phyloP scores from a whole-genome alignment of 2,113 vertebrate genomes.

The Laticauda colubrina region DNA sequence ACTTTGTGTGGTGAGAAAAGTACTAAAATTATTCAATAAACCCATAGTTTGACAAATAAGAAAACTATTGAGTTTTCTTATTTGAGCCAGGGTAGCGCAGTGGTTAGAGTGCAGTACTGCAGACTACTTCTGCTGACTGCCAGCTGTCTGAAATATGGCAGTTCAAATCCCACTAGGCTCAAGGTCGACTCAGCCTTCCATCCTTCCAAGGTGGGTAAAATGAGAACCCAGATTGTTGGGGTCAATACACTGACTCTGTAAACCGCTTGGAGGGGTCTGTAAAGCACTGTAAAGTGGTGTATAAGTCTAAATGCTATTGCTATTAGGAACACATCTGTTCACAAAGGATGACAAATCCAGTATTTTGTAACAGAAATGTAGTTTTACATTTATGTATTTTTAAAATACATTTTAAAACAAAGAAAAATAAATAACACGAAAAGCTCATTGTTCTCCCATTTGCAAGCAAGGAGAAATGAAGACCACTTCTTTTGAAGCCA shows the following conservation, averaged over 20 bases:
- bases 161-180: too few species aligned
- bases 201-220: too few species aligned
- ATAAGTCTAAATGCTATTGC: too few species aligned
- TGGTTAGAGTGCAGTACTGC: too few species aligned
- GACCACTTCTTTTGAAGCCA: background rate
- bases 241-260: too few species aligned
- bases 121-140: too few species aligned
- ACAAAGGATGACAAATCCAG: background rate
- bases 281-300: too few species aligned
- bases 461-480: background rate
- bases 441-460: background rate
- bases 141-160: too few species aligned
- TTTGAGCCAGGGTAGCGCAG: too few species aligned
- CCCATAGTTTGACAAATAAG: background rate
- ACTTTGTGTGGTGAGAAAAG: background rate
- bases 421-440: background rate
- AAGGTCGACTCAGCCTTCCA: too few species aligned
- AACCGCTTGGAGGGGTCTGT: too few species aligned
- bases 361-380: background rate
- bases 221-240: too few species aligned
- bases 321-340: background rate
- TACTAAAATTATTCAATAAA: background rate
- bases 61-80: background rate
- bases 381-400: background rate
- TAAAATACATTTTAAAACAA: background rate